Conservation (phyloP, 1,140 invertebrate species). For the Atta colombica region DNA sequence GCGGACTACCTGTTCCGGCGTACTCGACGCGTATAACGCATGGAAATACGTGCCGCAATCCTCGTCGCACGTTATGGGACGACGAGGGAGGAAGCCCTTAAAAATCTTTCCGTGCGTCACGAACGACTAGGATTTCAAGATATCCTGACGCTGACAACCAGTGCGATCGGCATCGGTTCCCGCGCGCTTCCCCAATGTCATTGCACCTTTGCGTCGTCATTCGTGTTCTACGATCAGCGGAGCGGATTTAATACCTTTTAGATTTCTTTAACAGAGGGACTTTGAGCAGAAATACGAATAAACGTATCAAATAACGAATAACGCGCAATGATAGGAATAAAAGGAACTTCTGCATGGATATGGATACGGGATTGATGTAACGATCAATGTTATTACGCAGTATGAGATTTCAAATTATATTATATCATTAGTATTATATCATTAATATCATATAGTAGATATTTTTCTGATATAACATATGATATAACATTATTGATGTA, state of each 20-base stretch:
- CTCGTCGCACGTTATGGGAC: not conserved
- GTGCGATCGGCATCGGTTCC: conserved; percentile 2
- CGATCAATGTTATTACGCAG: too few species aligned
- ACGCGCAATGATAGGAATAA: not conserved
- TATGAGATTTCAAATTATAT: too few species aligned
- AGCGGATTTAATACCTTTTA: conserved; percentile 24
- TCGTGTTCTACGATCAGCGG: not conserved
- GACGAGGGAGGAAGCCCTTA: conserved; percentile 37
- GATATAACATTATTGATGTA: too few species aligned
- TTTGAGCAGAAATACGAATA: not conserved
- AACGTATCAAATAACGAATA: conserved; percentile 9
- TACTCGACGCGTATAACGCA: not conserved
- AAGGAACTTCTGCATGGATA: too few species aligned
- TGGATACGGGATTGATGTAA: too few species aligned
- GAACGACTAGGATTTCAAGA: conserved; percentile 46
- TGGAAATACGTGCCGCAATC: conserved; percentile 11
- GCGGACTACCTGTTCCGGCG: not conserved
- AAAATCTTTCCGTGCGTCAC: conserved; percentile 15
- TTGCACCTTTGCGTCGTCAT: not conserved
- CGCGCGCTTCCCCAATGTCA: not conserved
- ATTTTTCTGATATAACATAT: too few species aligned
- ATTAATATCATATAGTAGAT: too few species aligned
- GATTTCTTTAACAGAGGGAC: not conserved
- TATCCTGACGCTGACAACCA: not conserved
- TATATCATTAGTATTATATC: too few species aligned